Percentiles rank a stretch among this genome's conserved stretches.
These are phyloP conservation scores for Aldabrachelys gigantea DNA, from an alignment of 2,113 vertebrate species.

Conservation along the genomic window DNA sequence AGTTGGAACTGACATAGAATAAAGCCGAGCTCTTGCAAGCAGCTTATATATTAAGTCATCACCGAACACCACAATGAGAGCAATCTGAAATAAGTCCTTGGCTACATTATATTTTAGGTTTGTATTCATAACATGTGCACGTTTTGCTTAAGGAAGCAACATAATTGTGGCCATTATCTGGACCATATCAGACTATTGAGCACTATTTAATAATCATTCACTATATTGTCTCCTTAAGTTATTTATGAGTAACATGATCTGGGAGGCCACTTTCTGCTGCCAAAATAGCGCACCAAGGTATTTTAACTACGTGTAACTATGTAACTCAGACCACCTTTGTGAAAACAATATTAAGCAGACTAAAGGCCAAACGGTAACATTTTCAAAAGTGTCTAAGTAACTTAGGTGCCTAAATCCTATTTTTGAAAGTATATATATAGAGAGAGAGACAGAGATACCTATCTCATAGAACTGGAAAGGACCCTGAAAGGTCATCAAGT, in stretches of 20 bases:
- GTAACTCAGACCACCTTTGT: conserved; percentile 43
- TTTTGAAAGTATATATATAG: neutral
- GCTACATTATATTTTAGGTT: neutral
- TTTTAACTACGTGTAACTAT: conserved; percentile 46
- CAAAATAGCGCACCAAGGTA: neutral
- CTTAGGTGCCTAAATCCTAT: conserved; percentile 11
- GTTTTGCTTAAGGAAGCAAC: neutral
- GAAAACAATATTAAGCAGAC: conserved; percentile 35
- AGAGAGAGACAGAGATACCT: too few species aligned
- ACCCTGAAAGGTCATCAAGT: too few species aligned
- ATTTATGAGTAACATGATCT: conserved; percentile 43
- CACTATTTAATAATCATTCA: conserved; percentile 1
- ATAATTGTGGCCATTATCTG: neutral
- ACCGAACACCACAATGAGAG: neutral
- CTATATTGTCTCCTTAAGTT: neutral
- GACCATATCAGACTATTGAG: neutral
- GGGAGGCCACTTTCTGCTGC: neutral
- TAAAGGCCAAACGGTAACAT: conserved; percentile 20
- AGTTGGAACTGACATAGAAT: neutral
- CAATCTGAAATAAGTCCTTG: neutral
- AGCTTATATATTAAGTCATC: neutral
- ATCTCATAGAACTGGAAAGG: too few species aligned
- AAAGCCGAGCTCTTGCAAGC: neutral
- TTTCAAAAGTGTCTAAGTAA: conserved; percentile 26
- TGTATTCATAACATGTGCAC: neutral